A percentile compares a stretch with the other conserved stretches of the same genome.
These are phyloP conservation scores for Calonectris borealis DNA, from an alignment of 2,113 vertebrate genomes.

Conservation along the genomic window DNA sequence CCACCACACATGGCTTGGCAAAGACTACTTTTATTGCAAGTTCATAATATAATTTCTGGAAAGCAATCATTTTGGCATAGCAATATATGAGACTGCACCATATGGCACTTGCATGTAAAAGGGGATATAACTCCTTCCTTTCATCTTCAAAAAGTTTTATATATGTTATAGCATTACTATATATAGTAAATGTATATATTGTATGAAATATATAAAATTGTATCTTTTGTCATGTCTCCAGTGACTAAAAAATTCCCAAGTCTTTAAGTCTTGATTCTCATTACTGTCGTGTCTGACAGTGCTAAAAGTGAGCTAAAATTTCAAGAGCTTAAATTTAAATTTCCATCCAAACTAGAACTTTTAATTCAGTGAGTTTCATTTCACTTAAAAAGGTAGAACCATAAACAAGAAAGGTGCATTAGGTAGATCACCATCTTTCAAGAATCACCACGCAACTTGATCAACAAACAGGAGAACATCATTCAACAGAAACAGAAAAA, in stretches of 20 bases:
- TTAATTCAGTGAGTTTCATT: neutral
- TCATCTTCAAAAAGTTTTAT: neutral
- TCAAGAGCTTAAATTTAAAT: neutral
- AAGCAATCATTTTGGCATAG: neutral
- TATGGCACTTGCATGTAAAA: neutral
- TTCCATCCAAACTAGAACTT: neutral
- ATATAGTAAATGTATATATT: neutral
- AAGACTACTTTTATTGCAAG: neutral
- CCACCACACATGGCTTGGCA: neutral
- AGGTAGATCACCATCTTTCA: neutral
- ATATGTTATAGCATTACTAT: neutral
- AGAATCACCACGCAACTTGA: neutral
- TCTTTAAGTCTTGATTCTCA: neutral
- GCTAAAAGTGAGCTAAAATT: neutral
- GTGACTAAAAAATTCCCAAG: neutral
- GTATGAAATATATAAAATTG: neutral
- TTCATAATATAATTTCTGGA: neutral
- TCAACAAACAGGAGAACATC: neutral
- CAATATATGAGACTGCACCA: neutral
- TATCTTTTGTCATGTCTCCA: neutral
- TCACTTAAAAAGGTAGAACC: neutral
- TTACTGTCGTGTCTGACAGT: neutral
- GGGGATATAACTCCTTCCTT: neutral
- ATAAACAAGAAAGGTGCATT: neutral
- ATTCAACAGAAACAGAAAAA: neutral